Base-by-base conservation (phyloP, 2,888 invertebrate genomes). In the Micropterix aruncella region DNA sequence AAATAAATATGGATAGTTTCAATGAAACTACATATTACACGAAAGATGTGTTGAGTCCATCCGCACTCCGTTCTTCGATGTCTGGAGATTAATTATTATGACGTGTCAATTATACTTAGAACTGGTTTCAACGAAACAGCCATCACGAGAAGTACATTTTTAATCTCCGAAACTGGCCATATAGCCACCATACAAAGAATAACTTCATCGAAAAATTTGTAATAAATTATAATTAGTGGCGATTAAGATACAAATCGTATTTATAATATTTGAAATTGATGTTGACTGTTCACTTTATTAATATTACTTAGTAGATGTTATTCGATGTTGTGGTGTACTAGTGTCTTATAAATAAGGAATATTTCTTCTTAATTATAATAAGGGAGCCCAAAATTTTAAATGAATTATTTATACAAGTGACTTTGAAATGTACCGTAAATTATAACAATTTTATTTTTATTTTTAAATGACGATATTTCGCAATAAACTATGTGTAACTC, bases 251-350 rank as follows among this genome's bases (percentile, higher is more conserved):
- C 27, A 27, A 27, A 27, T 5, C 12, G 27, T 27, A 27, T 27
- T 27, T 27, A 27, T 61, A 66, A 62, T 66, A 70, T 70, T 67
- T 66, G 59, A 66, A 70, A 67, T 71, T 65, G 70, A 69, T 71
- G 71, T 72, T 72, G 70, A 71, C 69, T 70, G 70, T 71, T 72
- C 67, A 70, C 66, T 69, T 68, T 68, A 68, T 66, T 67, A 67
- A 68, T 70, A 65, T 63, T 9, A 9, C 12, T 15, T 15, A 61
- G 63, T 70, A 61, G 70, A 67, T 70, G 70, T 69, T 68, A 71
- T 60, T 71, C 65, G 70, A 68, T 72, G 71, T 72, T 70, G 71
- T 72, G 71, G 69, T 63, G 70, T 72, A 67, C 63, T 69, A 69
- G 70, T 70, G 70, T 70, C 69, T 70, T 70, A 69, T 44, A 68